Evolutionary conservation across 2,888 invertebrate genomes (phyloP), one percentile per base, ranked within the genome.

Genomic region (Onthophagus sagittarius): DNA sequence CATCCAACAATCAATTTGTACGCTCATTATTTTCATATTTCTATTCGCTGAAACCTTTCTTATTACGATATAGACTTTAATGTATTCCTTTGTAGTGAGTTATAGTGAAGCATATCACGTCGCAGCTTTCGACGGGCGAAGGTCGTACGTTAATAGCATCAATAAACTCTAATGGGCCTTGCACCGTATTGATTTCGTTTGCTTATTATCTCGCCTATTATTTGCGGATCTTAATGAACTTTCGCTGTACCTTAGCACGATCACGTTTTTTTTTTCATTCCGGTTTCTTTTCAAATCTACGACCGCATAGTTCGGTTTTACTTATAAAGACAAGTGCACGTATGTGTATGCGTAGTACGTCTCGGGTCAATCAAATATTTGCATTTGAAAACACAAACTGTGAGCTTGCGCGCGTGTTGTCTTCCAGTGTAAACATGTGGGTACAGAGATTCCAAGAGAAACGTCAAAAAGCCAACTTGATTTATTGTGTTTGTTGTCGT

Each of bases 381-480:
- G 71, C 67, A 63, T 70, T 64, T 62, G 64, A 73, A 73, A 39
- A 15, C 39, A 72, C 62, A 15, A 31, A 62, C 67, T 69, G 39
- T 53, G 39, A 53, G 39, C 62, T 15, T 15, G 15, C 33, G 69
- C 63, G 62, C 53, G 64, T 64, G n/a, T n/a, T n/a, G n/a, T 70
- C 63, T 63, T 14, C 33, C 65, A 64, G 63, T 23, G 64, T 65
- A 32, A 70, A 70, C 15, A 71, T 13, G 65, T 62, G 67, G 62
- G 62, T 14, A 71, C 31, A 67, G 14, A 63, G 67, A 69, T 71
- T 74, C 71, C 71, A 62, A 67, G 72, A 75, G 75, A 75, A 75
- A 75, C 63, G 75, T 75, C 75, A 75, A 71, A 75, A 75, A 72
- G 75, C 71, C 39, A n/a, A 14, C 69, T 62, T 75, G 73, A 75